A percentile compares a stretch with the other conserved stretches of the same genome.
Conservation (phyloP, 2,113 vertebrate genomes). For the Hassar affinis region DNA sequence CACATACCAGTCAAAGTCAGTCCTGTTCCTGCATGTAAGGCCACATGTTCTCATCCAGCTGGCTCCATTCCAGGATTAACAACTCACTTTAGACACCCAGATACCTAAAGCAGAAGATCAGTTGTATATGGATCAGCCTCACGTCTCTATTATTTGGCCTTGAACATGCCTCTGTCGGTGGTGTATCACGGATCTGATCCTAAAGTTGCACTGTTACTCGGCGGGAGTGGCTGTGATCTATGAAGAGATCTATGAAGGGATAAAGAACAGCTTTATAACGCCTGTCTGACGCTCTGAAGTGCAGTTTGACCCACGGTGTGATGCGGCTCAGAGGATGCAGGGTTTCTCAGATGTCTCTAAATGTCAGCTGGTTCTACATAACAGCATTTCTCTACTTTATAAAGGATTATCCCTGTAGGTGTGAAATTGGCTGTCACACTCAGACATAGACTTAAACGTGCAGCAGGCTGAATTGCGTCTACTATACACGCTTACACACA, state of each 20-base stretch:
- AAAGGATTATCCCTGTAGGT: slow-evolving; percentile 68
- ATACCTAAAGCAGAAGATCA: not conserved
- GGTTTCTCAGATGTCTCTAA: slow-evolving; percentile 47
- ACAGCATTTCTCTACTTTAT: slow-evolving; percentile 67
- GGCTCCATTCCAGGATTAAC: slow-evolving; percentile 18
- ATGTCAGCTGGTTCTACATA: slow-evolving; percentile 69
- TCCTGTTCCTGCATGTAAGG: slow-evolving; percentile 67
- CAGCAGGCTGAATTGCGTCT: not conserved
- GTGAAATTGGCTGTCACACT: slow-evolving; percentile 59
- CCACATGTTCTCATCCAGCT: slow-evolving; percentile 17
- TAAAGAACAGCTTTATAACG: not conserved
- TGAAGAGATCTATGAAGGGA: not conserved
- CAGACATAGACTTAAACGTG: slow-evolving; percentile 1
- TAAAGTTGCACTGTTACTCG: slow-evolving; percentile 31
- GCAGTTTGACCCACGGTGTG: not conserved
- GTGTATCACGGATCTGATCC: slow-evolving; percentile 1
- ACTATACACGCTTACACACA: not conserved
- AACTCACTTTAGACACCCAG: not conserved
- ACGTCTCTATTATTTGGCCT: not conserved
- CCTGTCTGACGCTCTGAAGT: not conserved
- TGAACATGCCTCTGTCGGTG: not conserved
- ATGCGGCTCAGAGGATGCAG: slow-evolving; percentile 53
- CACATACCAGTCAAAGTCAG: slow-evolving; percentile 67
- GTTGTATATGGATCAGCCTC: not conserved
- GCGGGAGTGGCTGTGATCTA: not conserved